A percentile compares a stretch with the other conserved stretches of the same genome.
phyloP scores from a whole-genome alignment of 2,888 invertebrate species.

The Schizotus pectinicornis region DNA sequence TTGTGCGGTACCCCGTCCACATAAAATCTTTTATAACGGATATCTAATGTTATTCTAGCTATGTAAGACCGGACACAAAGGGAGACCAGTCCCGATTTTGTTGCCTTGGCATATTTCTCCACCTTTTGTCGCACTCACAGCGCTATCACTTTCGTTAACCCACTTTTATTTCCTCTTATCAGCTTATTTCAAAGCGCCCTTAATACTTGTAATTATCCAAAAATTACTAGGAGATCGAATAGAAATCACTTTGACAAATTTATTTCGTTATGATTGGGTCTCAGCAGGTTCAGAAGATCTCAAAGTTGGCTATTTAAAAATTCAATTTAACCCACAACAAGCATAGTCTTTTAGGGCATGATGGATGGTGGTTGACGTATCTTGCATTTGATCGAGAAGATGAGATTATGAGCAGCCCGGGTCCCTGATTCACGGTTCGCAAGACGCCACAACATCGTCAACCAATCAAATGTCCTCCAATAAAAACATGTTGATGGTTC shows the following conservation, averaged over 20 bases:
- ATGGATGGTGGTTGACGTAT: conserved; percentile 6
- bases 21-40: conserved; percentile 40
- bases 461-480: conserved; percentile 2
- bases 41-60: conserved; percentile 30
- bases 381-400: conserved; percentile 6
- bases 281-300: background rate
- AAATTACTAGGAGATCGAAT: too few species aligned
- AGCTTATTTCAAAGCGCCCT: too few species aligned
- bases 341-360: background rate
- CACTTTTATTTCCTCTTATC: conserved; percentile 5
- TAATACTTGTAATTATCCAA: too few species aligned
- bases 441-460: conserved; percentile 7
- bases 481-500: too few species aligned
- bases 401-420: conserved; percentile 10
- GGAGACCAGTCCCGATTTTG: conserved; percentile 33
- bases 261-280: too few species aligned
- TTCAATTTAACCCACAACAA: background rate
- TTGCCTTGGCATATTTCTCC: conserved; percentile 33
- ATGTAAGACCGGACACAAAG: conserved; percentile 29
- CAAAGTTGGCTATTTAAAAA: background rate
- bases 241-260: too few species aligned
- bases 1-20: conserved; percentile 31
- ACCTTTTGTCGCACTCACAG: conserved; percentile 8
- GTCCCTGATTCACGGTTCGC: conserved; percentile 3
- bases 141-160: conserved; percentile 1